Evolutionary conservation across 2,888 invertebrate species (phyloP).

Genomic region (Clitarchus hookeri): DNA sequence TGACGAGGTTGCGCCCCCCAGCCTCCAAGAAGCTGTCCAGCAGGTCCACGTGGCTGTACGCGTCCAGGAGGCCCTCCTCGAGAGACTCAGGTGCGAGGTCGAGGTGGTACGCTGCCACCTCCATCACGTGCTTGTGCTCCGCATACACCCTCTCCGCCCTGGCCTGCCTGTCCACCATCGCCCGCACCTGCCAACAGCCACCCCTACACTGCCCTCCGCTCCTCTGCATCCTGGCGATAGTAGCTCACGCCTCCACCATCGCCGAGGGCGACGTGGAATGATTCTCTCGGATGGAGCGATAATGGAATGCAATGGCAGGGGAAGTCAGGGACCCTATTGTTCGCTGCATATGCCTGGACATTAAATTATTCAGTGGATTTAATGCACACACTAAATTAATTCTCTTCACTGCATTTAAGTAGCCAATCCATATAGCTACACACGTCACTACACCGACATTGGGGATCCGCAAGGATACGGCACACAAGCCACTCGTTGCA

Average conservation of each 20-base stretch:
- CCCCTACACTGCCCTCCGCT: background rate
- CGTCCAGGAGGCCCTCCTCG: constrained; percentile 73
- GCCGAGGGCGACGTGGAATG: too few species aligned
- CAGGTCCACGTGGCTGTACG: constrained; percentile 63
- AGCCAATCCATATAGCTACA: too few species aligned
- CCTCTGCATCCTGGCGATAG: background rate
- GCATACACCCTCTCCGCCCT: constrained; percentile 56
- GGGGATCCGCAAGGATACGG: too few species aligned
- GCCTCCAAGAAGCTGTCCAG: constrained; percentile 66
- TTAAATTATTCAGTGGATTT: too few species aligned
- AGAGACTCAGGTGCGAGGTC: constrained; percentile 61
- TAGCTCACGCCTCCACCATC: background rate
- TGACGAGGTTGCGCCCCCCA: constrained; percentile 58
- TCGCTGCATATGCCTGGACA: too few species aligned
- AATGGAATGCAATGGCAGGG: too few species aligned
- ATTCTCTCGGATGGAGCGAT: too few species aligned
- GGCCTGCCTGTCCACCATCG: constrained; percentile 63
- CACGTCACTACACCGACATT: too few species aligned
- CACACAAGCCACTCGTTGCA: too few species aligned
- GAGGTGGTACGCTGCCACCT: constrained; percentile 65
- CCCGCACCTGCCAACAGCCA: constrained; percentile 60
- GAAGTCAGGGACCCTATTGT: too few species aligned
- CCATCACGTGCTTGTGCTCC: constrained; percentile 68
- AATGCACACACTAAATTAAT: too few species aligned
- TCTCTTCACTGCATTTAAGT: too few species aligned